These are phyloP conservation scores for Lasioglossum calceatum DNA, from an alignment of 2,888 invertebrate species.

Conservation along the genomic window DNA sequence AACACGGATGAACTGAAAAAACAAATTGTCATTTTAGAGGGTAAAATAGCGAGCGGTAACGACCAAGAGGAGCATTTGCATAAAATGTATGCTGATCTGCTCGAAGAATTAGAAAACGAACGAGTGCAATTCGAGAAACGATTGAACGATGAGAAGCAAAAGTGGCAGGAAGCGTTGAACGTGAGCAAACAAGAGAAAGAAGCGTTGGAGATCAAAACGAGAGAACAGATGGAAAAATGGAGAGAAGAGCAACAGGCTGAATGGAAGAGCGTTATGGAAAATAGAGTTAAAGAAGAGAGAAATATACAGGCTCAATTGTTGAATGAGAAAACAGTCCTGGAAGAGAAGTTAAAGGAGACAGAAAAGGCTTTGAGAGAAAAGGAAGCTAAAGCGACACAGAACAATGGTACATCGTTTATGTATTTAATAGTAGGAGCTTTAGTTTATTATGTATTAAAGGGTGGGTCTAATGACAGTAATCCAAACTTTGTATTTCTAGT, in stretches of 20 bases:
- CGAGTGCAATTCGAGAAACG: conserved; percentile 85
- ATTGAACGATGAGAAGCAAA: conserved; percentile 85
- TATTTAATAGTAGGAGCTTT: not conserved
- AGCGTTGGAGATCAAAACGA: conserved; percentile 85
- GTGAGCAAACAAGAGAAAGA: conserved; percentile 84
- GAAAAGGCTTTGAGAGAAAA: conserved; percentile 84
- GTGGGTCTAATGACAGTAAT: not conserved
- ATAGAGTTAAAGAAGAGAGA: conserved; percentile 84
- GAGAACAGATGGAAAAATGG: conserved; percentile 84
- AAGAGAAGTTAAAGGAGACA: conserved; percentile 81
- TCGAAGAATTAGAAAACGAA: conserved; percentile 85
- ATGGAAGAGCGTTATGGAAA: conserved; percentile 84
- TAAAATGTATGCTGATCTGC: conserved; percentile 85
- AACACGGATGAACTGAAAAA: conserved; percentile 85
- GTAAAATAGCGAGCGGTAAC: conserved; percentile 84
- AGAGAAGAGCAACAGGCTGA: conserved; percentile 83
- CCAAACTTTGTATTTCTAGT: conserved; percentile 29
- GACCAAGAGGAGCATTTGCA: conserved; percentile 82
- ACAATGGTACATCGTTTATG: conserved; percentile 37
- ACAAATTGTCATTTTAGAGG: conserved; percentile 84
- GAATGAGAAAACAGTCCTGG: conserved; percentile 81
- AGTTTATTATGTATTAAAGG: not conserved
- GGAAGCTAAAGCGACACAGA: conserved; percentile 76
- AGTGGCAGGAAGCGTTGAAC: conserved; percentile 85
- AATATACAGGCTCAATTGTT: conserved; percentile 79